These are phyloP conservation scores for Pitta sordida DNA, from an alignment of 2,113 vertebrate species.

Conservation along the genomic window DNA sequence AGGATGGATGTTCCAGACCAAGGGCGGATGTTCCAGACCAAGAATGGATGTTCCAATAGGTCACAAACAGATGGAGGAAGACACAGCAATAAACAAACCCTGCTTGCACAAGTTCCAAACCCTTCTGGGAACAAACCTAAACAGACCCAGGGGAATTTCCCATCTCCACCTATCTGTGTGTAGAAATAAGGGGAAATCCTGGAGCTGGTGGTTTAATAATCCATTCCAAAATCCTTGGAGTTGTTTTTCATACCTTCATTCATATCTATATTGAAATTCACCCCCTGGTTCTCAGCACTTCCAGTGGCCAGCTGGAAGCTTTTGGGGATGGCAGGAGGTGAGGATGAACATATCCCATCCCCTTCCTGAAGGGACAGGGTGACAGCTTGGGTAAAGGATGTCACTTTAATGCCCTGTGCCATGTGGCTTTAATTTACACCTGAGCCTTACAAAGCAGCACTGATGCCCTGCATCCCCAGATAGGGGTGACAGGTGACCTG, in stretches of 20 bases:
- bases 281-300: not conserved
- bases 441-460: not conserved
- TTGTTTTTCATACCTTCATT: not conserved
- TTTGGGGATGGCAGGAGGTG: not conserved
- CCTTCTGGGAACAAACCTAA: not conserved
- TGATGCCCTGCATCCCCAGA: not conserved
- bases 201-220: not conserved
- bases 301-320: not conserved
- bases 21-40: not conserved
- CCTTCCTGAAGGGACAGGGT: not conserved
- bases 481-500: accelerated
- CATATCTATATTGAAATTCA: accelerated
- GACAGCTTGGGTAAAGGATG: not conserved
- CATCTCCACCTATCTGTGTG: not conserved
- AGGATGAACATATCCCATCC: not conserved
- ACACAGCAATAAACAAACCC: accelerated
- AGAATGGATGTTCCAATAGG: not conserved
- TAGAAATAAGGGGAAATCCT: not conserved
- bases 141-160: not conserved
- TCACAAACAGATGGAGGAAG: not conserved
- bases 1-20: not conserved
- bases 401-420: not conserved
- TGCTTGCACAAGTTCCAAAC: not conserved
- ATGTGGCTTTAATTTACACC: not conserved
- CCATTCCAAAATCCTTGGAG: not conserved